Evolutionary conservation across 1,140 invertebrate genomes (phyloP), one percentile per base, ranked within the genome.

Genomic region (Lucilia sericata): DNA sequence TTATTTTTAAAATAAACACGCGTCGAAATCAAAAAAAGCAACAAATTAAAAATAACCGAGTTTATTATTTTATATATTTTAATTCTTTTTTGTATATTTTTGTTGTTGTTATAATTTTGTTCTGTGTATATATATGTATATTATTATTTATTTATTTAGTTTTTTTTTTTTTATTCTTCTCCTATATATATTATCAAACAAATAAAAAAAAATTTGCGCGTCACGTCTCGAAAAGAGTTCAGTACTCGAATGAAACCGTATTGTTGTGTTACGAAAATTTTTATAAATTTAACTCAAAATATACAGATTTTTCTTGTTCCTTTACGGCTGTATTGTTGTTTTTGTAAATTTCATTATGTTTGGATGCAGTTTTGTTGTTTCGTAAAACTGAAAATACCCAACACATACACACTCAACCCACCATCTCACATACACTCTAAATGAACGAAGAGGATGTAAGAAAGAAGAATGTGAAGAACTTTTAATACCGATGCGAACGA

Each of bases 181-280:
- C 1, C 17, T 60, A 60, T 60, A 17, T 60, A 60, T 60, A 17
- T 60, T 60, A 60, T 17, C 17, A 60, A 60, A 17, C 51, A 60
- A 60, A 14, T 14, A 60, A 60, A 70, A 60, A 30, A 60, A 74
- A 82, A 25, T 82, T 82, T 82, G 81, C 60, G 76, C 76, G 76
- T 80, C 76, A 80, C 76, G 76, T 80, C 42, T 80, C 42, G 76
- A 49, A 80, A 80, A 80, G 76, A 80, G 76, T 80, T 80, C 76
- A 42, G 76, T 80, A 80, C 76, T 80, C 76, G 76, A 80, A 80
- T 80, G 76, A 80, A 80, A 80, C 36, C 76, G 76, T 80, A 80
- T 49, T 49, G 36, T 47, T 80, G 13, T 80, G 42, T 80, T 80
- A 80, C 76, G 76, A 80, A n/a, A 80, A 80, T 80, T 80, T 80